phyloP scores from a whole-genome alignment of 2,113 vertebrate species.

The Danionella cerebrum region DNA sequence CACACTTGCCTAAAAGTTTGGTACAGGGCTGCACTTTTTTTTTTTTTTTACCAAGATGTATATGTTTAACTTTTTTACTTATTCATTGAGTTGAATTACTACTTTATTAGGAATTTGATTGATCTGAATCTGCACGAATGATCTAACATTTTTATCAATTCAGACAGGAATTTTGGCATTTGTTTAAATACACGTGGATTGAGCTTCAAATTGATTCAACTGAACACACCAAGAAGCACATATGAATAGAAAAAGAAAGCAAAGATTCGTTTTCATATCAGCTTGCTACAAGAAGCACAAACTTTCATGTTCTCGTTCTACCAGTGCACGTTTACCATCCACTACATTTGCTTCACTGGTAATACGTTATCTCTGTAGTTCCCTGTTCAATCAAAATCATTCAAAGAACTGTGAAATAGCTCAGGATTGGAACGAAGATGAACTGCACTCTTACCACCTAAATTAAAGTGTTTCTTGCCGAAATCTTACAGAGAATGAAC shows the following conservation, averaged over 20 bases:
- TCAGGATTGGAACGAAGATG: too few relatives aligned
- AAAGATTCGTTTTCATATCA: conserved; percentile 43
- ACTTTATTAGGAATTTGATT: too few relatives aligned
- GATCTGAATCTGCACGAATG: background rate
- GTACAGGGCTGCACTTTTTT: too few relatives aligned
- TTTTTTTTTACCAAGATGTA: too few relatives aligned
- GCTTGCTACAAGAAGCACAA: conserved; percentile 44
- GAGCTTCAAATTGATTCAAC: conserved; percentile 55
- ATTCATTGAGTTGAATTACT: too few relatives aligned
- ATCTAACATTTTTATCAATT: too few relatives aligned
- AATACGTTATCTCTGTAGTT: too few relatives aligned
- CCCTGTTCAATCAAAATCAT: conserved; percentile 10
- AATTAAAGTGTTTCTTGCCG: background rate
- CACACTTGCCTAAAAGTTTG: too few relatives aligned
- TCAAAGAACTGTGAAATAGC: background rate
- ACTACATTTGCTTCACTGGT: background rate
- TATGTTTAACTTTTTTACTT: too few relatives aligned
- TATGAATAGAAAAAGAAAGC: conserved; percentile 43
- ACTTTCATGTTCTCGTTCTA: conserved; percentile 9
- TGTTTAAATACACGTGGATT: conserved; percentile 64
- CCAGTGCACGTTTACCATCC: conserved; percentile 9
- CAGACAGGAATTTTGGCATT: conserved; percentile 52
- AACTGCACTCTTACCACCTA: too few relatives aligned
- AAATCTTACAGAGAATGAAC: background rate
- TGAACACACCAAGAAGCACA: conserved; percentile 48